A percentile compares a stretch with the other conserved stretches of the same genome.
Evolutionary conservation across 2,797 vertebrate genomes (phyloP).

Genomic region (Pseudomugil gertrudae): DNA sequence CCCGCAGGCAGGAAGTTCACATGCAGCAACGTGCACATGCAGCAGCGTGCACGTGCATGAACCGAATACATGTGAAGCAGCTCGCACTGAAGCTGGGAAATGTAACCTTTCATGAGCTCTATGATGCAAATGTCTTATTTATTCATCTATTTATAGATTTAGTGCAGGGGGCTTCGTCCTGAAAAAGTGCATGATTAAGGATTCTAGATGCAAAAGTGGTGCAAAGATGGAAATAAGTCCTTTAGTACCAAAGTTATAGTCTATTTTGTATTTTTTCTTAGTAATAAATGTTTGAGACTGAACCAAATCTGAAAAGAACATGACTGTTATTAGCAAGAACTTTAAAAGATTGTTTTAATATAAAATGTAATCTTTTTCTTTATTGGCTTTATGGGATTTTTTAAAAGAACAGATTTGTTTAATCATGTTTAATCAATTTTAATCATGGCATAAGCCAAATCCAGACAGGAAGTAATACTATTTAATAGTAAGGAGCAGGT

Average conservation of each 20-base stretch:
- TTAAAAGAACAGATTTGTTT: too few species aligned
- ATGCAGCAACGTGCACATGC: background rate
- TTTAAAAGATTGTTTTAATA: too few species aligned
- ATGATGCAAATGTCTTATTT: conserved; percentile 38
- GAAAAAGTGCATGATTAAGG: background rate
- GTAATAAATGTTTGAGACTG: too few species aligned
- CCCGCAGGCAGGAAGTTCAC: conserved; percentile 19
- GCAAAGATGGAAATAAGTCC: background rate
- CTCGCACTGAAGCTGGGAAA: conserved; percentile 16
- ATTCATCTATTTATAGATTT: background rate
- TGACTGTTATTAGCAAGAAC: too few species aligned
- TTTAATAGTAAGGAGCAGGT: too few species aligned
- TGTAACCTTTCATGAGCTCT: conserved; percentile 52
- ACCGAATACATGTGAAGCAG: background rate
- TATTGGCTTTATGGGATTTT: too few species aligned
- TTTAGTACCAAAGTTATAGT: background rate
- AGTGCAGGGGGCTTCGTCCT: background rate
- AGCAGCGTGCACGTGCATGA: background rate
- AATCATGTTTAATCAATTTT: too few species aligned
- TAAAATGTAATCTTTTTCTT: too few species aligned
- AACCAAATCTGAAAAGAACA: too few species aligned
- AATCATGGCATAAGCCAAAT: too few species aligned
- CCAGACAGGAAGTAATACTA: too few species aligned
- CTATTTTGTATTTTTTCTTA: too few species aligned
- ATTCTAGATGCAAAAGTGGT: background rate